Conservation (phyloP, 2,797 vertebrate genomes). For the Anomalospiza imberbis region DNA sequence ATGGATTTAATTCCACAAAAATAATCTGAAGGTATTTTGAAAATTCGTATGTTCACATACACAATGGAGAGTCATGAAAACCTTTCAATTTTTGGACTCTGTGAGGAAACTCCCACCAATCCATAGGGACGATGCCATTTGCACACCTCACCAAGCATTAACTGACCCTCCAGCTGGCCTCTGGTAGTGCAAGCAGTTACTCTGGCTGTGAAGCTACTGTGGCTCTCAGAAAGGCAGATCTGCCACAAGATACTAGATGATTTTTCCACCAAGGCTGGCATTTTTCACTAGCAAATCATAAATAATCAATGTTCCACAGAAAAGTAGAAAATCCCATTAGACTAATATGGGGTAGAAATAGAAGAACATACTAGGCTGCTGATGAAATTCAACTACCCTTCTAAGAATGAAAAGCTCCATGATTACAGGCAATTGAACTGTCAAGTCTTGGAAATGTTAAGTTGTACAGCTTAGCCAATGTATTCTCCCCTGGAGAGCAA, state of each 20-base stretch:
- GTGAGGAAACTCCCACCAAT: neutral
- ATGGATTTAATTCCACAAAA: neutral
- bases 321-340: neutral
- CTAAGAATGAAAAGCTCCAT: neutral
- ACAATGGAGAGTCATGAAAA: neutral
- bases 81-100: neutral
- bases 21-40: neutral
- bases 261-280: neutral
- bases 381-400: neutral
- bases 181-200: neutral
- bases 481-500: neutral
- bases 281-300: neutral
- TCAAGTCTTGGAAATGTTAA: neutral
- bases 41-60: neutral
- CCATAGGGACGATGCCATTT: neutral
- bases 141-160: neutral
- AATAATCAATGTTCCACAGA: neutral
- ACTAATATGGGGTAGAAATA: neutral
- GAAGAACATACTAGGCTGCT: neutral
- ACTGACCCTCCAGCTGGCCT: neutral
- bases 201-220: neutral
- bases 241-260: neutral
- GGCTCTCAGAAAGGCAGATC: neutral
- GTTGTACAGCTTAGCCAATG: neutral
- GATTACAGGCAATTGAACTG: neutral